Conservation (phyloP, 2,797 vertebrate species). For the Lycodopsis pacificus region DNA sequence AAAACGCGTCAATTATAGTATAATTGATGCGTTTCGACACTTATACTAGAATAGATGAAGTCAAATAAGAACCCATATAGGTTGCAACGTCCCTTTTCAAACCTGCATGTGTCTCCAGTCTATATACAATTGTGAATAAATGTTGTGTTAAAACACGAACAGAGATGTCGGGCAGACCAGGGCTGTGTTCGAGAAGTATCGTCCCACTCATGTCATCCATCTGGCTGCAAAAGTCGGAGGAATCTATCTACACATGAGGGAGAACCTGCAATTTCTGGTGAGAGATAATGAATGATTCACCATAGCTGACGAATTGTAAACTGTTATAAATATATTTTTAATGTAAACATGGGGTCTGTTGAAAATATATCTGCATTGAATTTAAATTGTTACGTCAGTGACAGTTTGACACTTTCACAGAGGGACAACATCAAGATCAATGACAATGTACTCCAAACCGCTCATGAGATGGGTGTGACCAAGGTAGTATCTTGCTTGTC, state of each 20-base stretch:
- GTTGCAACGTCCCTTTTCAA: neutral
- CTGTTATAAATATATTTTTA: neutral
- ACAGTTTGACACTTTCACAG: conserved; percentile 69
- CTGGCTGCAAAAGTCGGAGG: conserved; percentile 92
- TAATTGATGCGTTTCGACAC: neutral
- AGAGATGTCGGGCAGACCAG: conserved; percentile 76
- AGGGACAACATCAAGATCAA: conserved; percentile 90
- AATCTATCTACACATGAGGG: conserved; percentile 89
- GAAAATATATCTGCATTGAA: neutral
- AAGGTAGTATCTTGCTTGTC: conserved; percentile 94
- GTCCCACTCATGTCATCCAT: conserved; percentile 90
- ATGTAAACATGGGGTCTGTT: neutral
- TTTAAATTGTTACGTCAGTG: conserved; percentile 5
- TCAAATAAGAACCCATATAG: neutral
- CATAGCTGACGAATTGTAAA: neutral
- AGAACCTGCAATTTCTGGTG: conserved; percentile 93
- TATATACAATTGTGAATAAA: neutral
- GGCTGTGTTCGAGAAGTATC: conserved; percentile 86
- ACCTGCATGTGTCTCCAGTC: neutral
- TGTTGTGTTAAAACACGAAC: neutral
- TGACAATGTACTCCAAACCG: conserved; percentile 89
- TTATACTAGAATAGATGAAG: neutral
- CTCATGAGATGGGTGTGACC: conserved; percentile 80
- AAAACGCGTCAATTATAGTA: too few relatives aligned
- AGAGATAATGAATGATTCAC: conserved; percentile 16